Percentiles rank a stretch among this genome's conserved stretches.
Conservation (phyloP, 2,888 invertebrate species). For the Lottia scabra region DNA sequence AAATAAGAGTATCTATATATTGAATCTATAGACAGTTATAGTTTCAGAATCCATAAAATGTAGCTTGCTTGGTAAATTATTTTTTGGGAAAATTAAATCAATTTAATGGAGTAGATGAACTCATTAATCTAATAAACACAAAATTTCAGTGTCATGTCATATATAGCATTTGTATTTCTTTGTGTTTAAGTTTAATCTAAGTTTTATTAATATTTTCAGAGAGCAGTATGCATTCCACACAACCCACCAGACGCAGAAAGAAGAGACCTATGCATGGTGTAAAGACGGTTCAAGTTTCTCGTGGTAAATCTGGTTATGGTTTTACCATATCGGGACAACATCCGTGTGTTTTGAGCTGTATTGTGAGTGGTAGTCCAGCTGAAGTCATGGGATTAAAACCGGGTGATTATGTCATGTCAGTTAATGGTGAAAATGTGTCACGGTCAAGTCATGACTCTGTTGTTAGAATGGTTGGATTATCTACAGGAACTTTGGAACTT, state of each 20-base stretch:
- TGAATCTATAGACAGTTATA: too few relatives aligned
- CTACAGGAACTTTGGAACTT: conserved; percentile 75
- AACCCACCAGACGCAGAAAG: conserved; percentile 75
- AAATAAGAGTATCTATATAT: too few relatives aligned
- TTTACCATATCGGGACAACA: conserved; percentile 97
- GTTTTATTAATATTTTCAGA: neutral
- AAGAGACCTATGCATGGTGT: conserved; percentile 82
- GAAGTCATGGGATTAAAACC: conserved; percentile 90
- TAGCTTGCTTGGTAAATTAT: too few relatives aligned
- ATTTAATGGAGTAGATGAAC: too few relatives aligned
- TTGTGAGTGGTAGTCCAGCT: conserved; percentile 90
- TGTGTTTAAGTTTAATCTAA: neutral
- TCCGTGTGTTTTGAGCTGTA: conserved; percentile 94
- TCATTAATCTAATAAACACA: too few relatives aligned
- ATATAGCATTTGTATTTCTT: too few relatives aligned
- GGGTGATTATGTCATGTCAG: conserved; percentile 92
- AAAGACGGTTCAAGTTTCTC: conserved; percentile 84
- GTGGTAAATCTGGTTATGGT: conserved; percentile 93
- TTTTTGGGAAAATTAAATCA: too few relatives aligned
- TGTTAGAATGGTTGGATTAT: conserved; percentile 88
- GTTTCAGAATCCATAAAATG: too few relatives aligned
- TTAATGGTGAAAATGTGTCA: conserved; percentile 90
- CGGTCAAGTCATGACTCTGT: conserved; percentile 93
- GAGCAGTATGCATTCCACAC: conserved; percentile 24
- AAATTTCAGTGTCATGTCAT: too few relatives aligned